Evolutionary conservation across 2,113 vertebrate species (phyloP), one percentile per base, ranked within the genome.

Genomic region (Vanacampus margaritifer): DNA sequence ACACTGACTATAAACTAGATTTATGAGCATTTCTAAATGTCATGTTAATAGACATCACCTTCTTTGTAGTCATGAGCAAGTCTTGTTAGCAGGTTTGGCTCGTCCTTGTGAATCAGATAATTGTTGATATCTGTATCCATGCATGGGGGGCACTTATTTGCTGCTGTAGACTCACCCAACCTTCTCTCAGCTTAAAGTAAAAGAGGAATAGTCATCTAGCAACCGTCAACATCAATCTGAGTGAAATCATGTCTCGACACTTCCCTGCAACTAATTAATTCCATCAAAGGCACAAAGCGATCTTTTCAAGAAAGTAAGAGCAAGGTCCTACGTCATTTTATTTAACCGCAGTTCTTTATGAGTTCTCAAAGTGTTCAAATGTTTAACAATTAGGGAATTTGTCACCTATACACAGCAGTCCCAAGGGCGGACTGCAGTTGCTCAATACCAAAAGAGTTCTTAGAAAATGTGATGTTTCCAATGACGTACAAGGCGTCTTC

Each of bases 361-460:
- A 24, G 32, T 54, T 59, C 35, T 64, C 2, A 53, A 62, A 64
- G 19, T 60, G 21, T 65, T 37, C 32, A 57, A 59, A 64, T 58
- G 48, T 45, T 68, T 68, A 24, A 70, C 54, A 21, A 46, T 62
- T 62, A 71, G 76, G 64, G 64, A 60, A 51, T 74, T 61, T 5
- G 7, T 64, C 67, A 17, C 58, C 61, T 64, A 24, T 35, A 43
- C 65, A 76, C 45, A 72, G 56, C 56, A 45, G 16, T n/a, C 0
- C 0, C 6, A 16, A 23, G 13, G 60, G 53, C 39, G 37, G 45
- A 74, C 45, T 64, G 36, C 58, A 68, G 68, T 70, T 61, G 26
- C 21, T 3, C 1, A 10, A 13, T 64, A 23, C 67, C 64, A 78
- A 66, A 67, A 37, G 51, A 64, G 28, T 21, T 59, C 16, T 65